Evolutionary conservation across 1,140 invertebrate species (phyloP), one percentile per base, ranked within the genome.

Genomic region (Phortica variegata): DNA sequence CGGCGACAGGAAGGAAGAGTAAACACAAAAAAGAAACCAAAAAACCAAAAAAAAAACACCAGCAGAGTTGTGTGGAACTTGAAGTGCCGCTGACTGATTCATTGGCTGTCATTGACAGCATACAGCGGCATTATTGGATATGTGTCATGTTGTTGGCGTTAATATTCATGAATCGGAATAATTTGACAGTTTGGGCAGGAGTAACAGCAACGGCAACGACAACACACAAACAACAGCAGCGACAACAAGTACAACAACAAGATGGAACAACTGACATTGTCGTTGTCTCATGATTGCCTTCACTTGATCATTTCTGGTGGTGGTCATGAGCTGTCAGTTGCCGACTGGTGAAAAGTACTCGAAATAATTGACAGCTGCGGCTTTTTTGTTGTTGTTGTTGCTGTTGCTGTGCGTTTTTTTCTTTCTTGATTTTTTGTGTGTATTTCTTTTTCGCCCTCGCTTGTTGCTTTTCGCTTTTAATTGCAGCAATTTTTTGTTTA

Each of bases 121-220:
- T 34, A 5, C 36, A 17, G 36, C 18, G 3, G 21, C 50, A 32
- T 54, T 50, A n/a, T 29, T 12, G 9, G 13, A 34, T 15, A 34
- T 41, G 44, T 23, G 43, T 19, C 43, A 51, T 52, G 20, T 58
- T 52, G 51, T 36, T 46, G 65, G 63, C 63, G 63, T 68, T 69
- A 68, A 68, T 68, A 68, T 68, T 68, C 63, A 68, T 68, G 63
- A 68, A 68, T 68, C 65, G 63, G 69, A 68, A 68, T 68, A 68
- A 68, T 68, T 68, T 68, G 63, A 68, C 63, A 68, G 63, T 68
- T 68, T 58, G 63, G 65, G 23, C n/a, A n/a, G n/a, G n/a, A n/a
- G n/a, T n/a, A n/a, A n/a, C n/a, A n/a, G n/a, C n/a, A n/a, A n/a
- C n/a, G n/a, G n/a, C n/a, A n/a, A n/a, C n/a, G n/a, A n/a, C n/a